Evolutionary conservation across 2,113 vertebrate species (phyloP), one percentile per base, ranked within the genome.

Genomic region (Cyphomyrus discorhynchus): DNA sequence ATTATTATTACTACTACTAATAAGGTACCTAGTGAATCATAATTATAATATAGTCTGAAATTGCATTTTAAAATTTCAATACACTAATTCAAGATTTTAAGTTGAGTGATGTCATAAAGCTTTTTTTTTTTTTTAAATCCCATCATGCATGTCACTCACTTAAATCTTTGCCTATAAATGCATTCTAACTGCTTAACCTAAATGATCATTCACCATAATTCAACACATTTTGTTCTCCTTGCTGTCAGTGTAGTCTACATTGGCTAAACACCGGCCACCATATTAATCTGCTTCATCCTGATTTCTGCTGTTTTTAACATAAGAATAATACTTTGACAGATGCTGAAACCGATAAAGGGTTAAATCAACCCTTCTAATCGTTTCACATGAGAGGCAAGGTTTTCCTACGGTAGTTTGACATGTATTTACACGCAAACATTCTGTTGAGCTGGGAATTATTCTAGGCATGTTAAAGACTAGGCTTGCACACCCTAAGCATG

Each of bases 371-470:
- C 56, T 46, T 70, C 52, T 3, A 27, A 58, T 21, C 13, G 10
- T 19, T 88, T 77, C 45, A 24, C 53, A 77, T 11, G n/a, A 47
- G 5, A 1, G 42, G 45, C 19, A 47, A 15, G 88, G 46, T 58
- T 74, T 74, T 74, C 62, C 88, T 27, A 8, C 5, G 27, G 27
- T 17, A 70, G 58, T 45, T 8, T 45, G 66, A 88, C 88, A 35
- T 88, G 88, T 70, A 66, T 74, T 70, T 88, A 74, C 88, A 88
- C 17, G 88, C 62, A 66, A 46, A 49, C 45, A 49, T 74, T 88
- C 45, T 74, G 45, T 24, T 45, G 56, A 13, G 62, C 11, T 70
- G 62, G 45, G 74, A 88, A 27, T 74, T 49, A 87, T 87, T 35
- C 50, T 21, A 45, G n/a, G 62, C 42, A 88, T 49, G 42, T 56